Evolutionary conservation across 2,113 vertebrate genomes (phyloP).

Genomic region (Hepsetus odoe): DNA sequence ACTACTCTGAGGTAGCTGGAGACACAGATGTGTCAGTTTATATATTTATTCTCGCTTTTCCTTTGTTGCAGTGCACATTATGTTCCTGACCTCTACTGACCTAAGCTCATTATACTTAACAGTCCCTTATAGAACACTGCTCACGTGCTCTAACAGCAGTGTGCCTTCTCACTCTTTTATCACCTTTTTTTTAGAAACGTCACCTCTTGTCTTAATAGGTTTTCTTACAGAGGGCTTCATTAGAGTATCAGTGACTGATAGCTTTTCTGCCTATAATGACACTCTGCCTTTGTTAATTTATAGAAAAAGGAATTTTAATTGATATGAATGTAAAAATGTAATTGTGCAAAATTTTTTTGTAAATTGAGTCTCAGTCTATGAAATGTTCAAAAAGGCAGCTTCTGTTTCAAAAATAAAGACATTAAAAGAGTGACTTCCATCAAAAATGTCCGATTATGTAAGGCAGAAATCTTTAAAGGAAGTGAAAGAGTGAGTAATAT

Average conservation of each 20-base stretch:
- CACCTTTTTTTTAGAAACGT: too few species aligned
- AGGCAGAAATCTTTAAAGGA: too few species aligned
- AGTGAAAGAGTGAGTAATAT: too few species aligned
- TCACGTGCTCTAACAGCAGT: background rate
- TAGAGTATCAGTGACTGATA: background rate
- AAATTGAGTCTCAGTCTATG: too few species aligned
- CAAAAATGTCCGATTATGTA: too few species aligned
- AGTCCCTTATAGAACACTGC: background rate
- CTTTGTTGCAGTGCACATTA: background rate
- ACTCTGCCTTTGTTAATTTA: background rate
- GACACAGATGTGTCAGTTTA: background rate
- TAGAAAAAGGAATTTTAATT: too few species aligned
- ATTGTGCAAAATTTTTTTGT: too few species aligned
- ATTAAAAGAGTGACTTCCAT: too few species aligned
- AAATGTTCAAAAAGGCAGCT: too few species aligned
- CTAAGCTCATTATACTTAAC: background rate
- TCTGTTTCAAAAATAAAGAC: too few species aligned
- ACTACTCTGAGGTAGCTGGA: background rate
- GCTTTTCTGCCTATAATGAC: background rate
- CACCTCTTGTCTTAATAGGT: background rate
- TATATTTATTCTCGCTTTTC: background rate
- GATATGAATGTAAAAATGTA: too few species aligned
- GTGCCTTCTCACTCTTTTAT: background rate
- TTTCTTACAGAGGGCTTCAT: background rate
- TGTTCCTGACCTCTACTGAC: background rate